Evolutionary conservation across 1,140 invertebrate genomes (phyloP).

Genomic region (Habropoda laboriosa): DNA sequence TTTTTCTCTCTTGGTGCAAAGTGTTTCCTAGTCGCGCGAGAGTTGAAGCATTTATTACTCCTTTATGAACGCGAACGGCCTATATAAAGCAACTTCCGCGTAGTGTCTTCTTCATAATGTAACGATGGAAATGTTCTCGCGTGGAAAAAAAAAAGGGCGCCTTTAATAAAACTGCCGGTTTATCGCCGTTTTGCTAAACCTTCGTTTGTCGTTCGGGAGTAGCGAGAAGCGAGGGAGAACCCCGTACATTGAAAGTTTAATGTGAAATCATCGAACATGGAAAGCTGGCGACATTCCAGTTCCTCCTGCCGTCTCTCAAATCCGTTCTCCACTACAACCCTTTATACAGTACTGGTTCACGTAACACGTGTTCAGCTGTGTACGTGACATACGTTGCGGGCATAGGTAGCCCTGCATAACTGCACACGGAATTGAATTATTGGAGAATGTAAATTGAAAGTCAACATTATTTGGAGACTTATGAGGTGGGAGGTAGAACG

Average conservation of each 20-base stretch:
- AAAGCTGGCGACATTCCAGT: constrained; percentile 70
- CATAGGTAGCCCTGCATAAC: constrained; percentile 52
- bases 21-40: background rate
- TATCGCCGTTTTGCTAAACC: constrained; percentile 6
- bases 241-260: constrained; percentile 71
- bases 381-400: constrained; percentile 47
- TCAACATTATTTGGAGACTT: background rate
- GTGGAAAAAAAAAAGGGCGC: background rate
- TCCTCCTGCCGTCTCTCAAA: constrained; percentile 19
- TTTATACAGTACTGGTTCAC: constrained; percentile 43
- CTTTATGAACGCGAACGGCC: constrained; percentile 6
- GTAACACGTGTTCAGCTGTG: constrained; percentile 50
- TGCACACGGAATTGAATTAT: constrained; percentile 34
- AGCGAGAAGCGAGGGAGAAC: too few species aligned
- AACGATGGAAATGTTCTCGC: background rate
- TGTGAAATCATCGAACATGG: constrained; percentile 74
- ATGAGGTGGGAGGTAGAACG: too few species aligned
- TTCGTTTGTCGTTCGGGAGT: constrained; percentile 26
- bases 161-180: constrained; percentile 34
- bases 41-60: background rate
- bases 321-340: constrained; percentile 36
- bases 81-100: background rate
- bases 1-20: too few species aligned
- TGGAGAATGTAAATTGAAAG: constrained; percentile 60
- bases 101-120: constrained; percentile 5